Base-by-base conservation (phyloP, 2,888 invertebrate species). In the Selenia dentaria region DNA sequence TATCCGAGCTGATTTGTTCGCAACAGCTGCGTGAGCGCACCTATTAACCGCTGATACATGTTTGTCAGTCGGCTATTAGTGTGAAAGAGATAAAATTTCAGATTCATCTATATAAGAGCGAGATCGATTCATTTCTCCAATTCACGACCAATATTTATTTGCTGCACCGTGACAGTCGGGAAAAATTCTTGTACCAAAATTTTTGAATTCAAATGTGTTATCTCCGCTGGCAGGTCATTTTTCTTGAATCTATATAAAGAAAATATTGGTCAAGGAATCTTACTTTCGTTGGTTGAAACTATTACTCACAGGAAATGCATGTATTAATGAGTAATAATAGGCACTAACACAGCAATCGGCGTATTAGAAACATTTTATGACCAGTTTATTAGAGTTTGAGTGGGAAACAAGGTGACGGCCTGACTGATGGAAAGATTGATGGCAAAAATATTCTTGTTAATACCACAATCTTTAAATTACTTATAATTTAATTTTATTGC, bases 1-100 rank as follows among this genome's bases (percentile, higher is more conserved):
- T 87, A 89, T 88, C 82, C 78, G 84, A 89, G 79, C 89, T 90
- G 89, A 90, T 90, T 90, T 90, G 89, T 90, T 88, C 86, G 84
- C 86, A 82, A 84, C 89, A 90, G 89, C 89, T 90, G 89, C 87
- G 83, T 63, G 77, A 71, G 81, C 89, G 84, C 88, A 89, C 89
- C 89, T 90, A 90, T 90, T 90, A 89, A 89, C 88, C 90, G 85
- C 87, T 89, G 90, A 89, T 89, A 89, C 90, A 90, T 89, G 90
- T 89, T 89, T 87, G 89, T 89, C 89, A 88, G 88, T 79, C 88
- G 88, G 89, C 90, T 89, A 89, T 89, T 90, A 90, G 90, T 77
- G 83, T 59, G 89, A 89, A 80, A 82, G 88, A 86, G 89, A 90
- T 81, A 76, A 80, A 83, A 83, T 77, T 79, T 75, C 64, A 71